A percentile compares a stretch with the other conserved stretches of the same genome.
phyloP scores from a whole-genome alignment of 2,797 vertebrate genomes.

The Scolopax rusticola region DNA sequence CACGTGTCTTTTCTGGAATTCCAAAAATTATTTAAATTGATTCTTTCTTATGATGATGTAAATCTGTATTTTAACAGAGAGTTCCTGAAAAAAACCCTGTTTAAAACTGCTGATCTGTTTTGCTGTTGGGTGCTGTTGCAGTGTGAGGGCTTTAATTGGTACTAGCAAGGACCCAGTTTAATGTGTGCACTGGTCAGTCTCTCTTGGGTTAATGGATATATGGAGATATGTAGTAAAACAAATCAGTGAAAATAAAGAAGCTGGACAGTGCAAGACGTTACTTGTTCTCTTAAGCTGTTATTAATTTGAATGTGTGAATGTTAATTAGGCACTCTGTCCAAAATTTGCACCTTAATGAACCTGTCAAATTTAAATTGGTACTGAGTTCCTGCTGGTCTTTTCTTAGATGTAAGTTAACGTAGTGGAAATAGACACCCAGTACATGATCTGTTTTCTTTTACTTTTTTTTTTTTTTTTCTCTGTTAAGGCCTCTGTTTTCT shows the following conservation, averaged over 20 bases:
- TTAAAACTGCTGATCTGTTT: not conserved
- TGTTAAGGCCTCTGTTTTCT: not conserved
- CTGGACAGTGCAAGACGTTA: not conserved
- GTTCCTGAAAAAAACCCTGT: not conserved
- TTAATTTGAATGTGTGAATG: slow-evolving; percentile 12
- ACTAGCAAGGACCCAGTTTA: not conserved
- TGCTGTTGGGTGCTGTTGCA: not conserved
- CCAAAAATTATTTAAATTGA: not conserved
- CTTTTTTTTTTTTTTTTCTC: not conserved
- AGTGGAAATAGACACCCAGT: not conserved
- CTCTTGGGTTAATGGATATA: not conserved
- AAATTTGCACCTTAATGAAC: slow-evolving; percentile 46
- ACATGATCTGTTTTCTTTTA: not conserved
- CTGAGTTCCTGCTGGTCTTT: not conserved
- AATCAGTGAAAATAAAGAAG: not conserved
- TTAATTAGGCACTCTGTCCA: slow-evolving; percentile 27
- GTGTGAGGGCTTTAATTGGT: not conserved
- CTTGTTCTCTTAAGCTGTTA: not conserved
- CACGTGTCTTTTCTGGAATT: not conserved
- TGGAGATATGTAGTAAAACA: not conserved
- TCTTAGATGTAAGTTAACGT: not conserved
- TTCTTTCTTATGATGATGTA: not conserved
- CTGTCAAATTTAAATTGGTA: slow-evolving; percentile 16
- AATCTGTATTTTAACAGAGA: not conserved
- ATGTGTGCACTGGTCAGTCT: not conserved